Evolutionary conservation across 2,797 vertebrate species (phyloP), one percentile per base, ranked within the genome.

Genomic region (Gadopsis bispinosus): DNA sequence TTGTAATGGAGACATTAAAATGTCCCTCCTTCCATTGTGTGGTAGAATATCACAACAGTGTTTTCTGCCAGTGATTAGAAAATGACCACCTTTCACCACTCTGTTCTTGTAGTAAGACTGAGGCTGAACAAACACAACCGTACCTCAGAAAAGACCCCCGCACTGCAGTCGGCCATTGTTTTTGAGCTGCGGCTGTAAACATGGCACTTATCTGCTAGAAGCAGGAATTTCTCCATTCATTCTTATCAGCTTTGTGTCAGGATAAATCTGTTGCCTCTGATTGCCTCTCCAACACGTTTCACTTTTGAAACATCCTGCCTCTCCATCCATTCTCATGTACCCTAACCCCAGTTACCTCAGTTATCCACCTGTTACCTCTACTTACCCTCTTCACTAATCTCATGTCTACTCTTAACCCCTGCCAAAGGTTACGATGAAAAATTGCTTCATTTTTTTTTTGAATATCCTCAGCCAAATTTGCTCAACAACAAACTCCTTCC

Each of bases 171-270:
- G 0, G 8, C 33, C 79, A 83, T 87, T 88, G 88, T 88, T 81
- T 63, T 43, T 19, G 33, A 55, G 64, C 50, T 29, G 50, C 60
- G 39, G 35, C 22, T 58, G 35, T 48, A 59, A 77, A 81, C 53
- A 31, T 0, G 17, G 26, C 20, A 70, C 77, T 89, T 87, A 88
- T 87, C 90, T 60, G 53, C 48, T 13, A 6, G 12, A 41, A 63
- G 39, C 87, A 87, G 85, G 31, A 61, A 26, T 37, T 80, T 81
- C 43, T 84, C 55, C 47, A 4, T 69, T 60, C 68, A 29, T 4
- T 67, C 54, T 83, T 83, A 86, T 88, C 81, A 69, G 70, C n/a
- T 0, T 48, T 26, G 20, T n/a, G 13, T 58, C 56, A 1, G 31
- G 20, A 41, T 45, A 39, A 66, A 80, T 59, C 45, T 50, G 45